These are phyloP conservation scores for Stenolophus ochropezus DNA, from an alignment of 2,888 invertebrate genomes.

Conservation along the genomic window DNA sequence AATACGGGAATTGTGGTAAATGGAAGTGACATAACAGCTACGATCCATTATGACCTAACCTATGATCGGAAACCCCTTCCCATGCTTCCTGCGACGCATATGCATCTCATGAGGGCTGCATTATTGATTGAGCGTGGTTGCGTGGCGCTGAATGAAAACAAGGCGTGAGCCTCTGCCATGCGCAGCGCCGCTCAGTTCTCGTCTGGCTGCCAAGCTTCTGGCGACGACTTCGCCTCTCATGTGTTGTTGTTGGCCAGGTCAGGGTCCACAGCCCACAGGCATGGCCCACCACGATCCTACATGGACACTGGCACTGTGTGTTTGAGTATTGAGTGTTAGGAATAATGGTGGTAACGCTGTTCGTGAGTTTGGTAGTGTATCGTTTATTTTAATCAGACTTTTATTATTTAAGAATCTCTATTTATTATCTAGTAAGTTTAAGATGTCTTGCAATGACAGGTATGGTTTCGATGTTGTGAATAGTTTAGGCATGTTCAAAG, in stretches of 20 bases:
- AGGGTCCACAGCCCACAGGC: conserved; percentile 16
- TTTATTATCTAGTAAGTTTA: conserved; percentile 42
- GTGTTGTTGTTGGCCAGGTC: conserved; percentile 52
- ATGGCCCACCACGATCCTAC: neutral
- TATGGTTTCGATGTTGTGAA: conserved; percentile 52
- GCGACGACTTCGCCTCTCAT: conserved; percentile 17
- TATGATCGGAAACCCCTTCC: conserved; percentile 6
- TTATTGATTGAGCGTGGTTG: conserved; percentile 41
- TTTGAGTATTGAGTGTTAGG: conserved; percentile 6
- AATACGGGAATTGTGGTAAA: conserved; percentile 11
- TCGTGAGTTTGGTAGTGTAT: conserved; percentile 43
- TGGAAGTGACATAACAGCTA: neutral
- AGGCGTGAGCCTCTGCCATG: conserved; percentile 2
- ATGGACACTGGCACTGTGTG: neutral
- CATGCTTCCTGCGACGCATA: neutral
- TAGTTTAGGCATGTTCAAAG: conserved; percentile 39
- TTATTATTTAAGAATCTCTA: conserved; percentile 37
- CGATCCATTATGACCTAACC: neutral
- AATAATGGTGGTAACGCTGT: neutral
- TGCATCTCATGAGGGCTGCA: conserved; percentile 14
- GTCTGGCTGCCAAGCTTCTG: conserved; percentile 11
- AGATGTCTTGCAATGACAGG: conserved; percentile 47
- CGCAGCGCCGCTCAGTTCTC: neutral
- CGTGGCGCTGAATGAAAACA: conserved; percentile 31
- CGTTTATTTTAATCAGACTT: conserved; percentile 40